A percentile compares a stretch with the other conserved stretches of the same genome.
These are phyloP conservation scores for Copidosoma aretas DNA, from an alignment of 2,888 invertebrate species.

Conservation along the genomic window DNA sequence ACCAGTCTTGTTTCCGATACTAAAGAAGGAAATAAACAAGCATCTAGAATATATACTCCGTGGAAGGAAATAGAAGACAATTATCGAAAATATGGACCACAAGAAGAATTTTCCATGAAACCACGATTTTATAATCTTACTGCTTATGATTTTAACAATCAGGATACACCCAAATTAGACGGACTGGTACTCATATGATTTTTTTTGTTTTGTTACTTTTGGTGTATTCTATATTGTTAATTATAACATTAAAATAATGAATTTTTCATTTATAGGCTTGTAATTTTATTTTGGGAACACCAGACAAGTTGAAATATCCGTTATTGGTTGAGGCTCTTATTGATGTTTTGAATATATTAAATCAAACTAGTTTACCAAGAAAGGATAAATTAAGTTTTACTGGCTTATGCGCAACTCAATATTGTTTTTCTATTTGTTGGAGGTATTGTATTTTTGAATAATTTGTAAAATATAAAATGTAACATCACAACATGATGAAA, in stretches of 20 bases:
- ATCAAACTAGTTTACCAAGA: constrained; percentile 66
- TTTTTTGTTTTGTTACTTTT: not conserved
- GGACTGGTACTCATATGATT: constrained; percentile 65
- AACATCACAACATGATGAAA: not conserved
- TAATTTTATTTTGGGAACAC: constrained; percentile 91
- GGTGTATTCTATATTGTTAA: not conserved
- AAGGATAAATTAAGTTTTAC: constrained; percentile 65
- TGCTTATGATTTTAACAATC: constrained; percentile 74
- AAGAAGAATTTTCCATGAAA: constrained; percentile 75
- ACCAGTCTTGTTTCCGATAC: constrained; percentile 69
- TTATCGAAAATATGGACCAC: constrained; percentile 69
- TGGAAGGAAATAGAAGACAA: constrained; percentile 81
- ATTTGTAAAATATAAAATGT: not conserved
- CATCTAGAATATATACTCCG: constrained; percentile 71
- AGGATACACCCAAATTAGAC: constrained; percentile 91
- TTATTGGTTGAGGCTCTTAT: constrained; percentile 85
- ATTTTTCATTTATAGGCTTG: constrained; percentile 69
- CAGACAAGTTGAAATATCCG: constrained; percentile 89
- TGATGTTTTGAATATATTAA: constrained; percentile 81
- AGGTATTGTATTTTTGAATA: constrained; percentile 60
- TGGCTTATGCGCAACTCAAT: constrained; percentile 83
- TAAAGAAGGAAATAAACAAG: constrained; percentile 63
- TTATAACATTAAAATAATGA: constrained; percentile 8
- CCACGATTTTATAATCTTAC: constrained; percentile 92
- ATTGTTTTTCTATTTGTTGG: constrained; percentile 88